Percentiles rank a stretch among this genome's conserved stretches.
These are phyloP conservation scores for Crossoptilon crossoptilon DNA, from an alignment of 2,797 vertebrate species.

Conservation along the genomic window DNA sequence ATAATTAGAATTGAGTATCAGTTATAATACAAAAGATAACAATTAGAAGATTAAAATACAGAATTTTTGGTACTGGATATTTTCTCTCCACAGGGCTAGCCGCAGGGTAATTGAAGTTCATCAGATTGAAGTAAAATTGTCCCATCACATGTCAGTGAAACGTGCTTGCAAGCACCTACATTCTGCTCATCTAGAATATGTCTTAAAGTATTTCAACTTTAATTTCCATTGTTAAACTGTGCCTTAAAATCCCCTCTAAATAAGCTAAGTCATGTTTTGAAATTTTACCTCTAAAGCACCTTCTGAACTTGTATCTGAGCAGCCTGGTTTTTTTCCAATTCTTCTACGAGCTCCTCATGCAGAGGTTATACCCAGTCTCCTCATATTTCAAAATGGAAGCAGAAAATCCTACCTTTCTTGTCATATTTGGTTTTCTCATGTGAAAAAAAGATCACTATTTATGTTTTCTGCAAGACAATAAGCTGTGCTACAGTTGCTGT, in stretches of 20 bases:
- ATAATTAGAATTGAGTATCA: neutral
- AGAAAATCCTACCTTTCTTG: neutral
- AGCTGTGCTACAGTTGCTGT: neutral
- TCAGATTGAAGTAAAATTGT: neutral
- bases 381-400: neutral
- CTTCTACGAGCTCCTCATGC: neutral
- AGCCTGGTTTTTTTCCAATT: neutral
- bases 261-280: neutral
- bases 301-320: neutral
- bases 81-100: neutral
- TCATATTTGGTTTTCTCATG: neutral
- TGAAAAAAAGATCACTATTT: neutral
- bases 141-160: neutral
- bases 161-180: neutral
- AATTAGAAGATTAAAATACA: neutral
- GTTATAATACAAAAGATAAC: neutral
- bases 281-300: neutral
- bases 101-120: neutral
- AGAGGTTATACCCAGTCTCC: neutral
- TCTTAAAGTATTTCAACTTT: constrained; percentile 8
- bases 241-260: neutral
- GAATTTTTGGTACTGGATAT: neutral
- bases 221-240: neutral
- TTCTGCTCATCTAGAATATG: neutral
- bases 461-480: neutral